Percentiles rank a stretch among this genome's conserved stretches.
These are phyloP conservation scores for Narcine bancroftii DNA, from an alignment of 2,113 vertebrate genomes.

Conservation along the genomic window DNA sequence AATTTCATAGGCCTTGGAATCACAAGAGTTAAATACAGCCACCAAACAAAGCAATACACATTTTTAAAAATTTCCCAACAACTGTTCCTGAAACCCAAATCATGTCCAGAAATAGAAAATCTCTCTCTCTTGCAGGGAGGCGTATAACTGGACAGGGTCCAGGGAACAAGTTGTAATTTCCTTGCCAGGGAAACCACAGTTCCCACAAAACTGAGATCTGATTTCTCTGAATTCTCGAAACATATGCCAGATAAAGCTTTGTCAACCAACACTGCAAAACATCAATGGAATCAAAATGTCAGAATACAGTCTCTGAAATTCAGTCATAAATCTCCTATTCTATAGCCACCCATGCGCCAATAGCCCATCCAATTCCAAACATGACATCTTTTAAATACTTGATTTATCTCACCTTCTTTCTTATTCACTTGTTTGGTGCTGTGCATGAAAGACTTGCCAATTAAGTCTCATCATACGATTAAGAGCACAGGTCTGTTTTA, in stretches of 20 bases:
- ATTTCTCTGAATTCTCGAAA: neutral
- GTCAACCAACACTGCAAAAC: neutral
- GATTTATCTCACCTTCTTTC: neutral
- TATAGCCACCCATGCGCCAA: neutral
- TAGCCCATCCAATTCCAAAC: conserved; percentile 1
- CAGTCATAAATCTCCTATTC: neutral
- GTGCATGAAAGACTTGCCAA: neutral
- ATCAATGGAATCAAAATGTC: neutral
- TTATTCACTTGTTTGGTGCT: neutral
- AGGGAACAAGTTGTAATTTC: neutral
- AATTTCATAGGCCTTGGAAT: neutral
- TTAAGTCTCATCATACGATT: neutral
- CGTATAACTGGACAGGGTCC: neutral
- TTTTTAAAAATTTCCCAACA: neutral
- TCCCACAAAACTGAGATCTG: neutral
- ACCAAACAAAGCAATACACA: neutral
- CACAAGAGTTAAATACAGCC: too few relatives aligned
- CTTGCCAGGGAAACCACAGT: neutral
- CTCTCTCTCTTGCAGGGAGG: too few relatives aligned
- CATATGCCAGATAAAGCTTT: neutral
- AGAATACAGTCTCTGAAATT: neutral
- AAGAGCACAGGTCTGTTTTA: neutral
- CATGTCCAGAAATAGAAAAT: neutral
- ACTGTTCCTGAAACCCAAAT: neutral
- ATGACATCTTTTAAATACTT: neutral